Conservation (phyloP, 2,888 invertebrate genomes). For the Tiliacea aurago region DNA sequence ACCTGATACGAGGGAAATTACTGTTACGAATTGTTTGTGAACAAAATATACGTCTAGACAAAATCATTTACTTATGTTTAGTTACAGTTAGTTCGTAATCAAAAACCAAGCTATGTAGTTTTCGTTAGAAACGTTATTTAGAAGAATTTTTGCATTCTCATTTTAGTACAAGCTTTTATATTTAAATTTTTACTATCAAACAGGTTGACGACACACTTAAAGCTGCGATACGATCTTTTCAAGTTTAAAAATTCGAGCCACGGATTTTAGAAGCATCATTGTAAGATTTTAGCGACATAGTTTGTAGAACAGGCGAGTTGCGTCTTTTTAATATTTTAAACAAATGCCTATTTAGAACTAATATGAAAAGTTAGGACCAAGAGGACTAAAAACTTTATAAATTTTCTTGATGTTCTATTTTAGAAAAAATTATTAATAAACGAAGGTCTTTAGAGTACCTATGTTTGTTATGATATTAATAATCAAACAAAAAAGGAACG, state of each 20-base stretch:
- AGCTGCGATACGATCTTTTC: constrained; percentile 50
- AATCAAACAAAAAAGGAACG: neutral
- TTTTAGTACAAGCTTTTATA: constrained; percentile 48
- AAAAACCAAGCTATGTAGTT: constrained; percentile 15
- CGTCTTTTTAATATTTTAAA: neutral
- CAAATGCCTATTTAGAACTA: neutral
- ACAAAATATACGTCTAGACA: constrained; percentile 49
- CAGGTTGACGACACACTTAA: constrained; percentile 40
- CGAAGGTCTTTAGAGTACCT: neutral
- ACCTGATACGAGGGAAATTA: constrained; percentile 39
- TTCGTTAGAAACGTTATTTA: constrained; percentile 19
- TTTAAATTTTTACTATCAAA: constrained; percentile 30
- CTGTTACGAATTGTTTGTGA: constrained; percentile 29
- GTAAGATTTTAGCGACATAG: constrained; percentile 14
- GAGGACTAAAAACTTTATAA: neutral
- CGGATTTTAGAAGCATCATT: constrained; percentile 34
- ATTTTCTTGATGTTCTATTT: neutral
- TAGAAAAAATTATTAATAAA: neutral
- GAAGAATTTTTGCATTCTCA: constrained; percentile 21
- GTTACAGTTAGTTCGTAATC: constrained; percentile 11
- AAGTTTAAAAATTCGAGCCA: constrained; percentile 42
- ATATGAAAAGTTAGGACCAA: neutral
- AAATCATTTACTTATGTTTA: constrained; percentile 26
- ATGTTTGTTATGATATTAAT: neutral
- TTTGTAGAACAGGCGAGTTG: neutral